Conservation (phyloP, 2,888 invertebrate genomes). For the Cyrtodaria siliqua region DNA sequence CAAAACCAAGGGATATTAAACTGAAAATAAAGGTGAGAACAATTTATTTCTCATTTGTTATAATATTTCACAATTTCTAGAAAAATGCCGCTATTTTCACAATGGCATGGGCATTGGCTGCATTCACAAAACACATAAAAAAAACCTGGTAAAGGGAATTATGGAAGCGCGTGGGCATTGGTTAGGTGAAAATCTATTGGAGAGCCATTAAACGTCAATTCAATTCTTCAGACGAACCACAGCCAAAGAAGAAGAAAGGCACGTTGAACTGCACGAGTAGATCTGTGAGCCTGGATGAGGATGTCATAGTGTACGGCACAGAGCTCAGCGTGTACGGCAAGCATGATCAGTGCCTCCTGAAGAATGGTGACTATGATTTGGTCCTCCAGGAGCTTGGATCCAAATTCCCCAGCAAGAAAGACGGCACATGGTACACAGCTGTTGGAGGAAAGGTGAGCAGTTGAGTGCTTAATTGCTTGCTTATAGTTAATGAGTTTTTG, state of each 20-base stretch:
- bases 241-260: slow-evolving; percentile 76
- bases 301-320: slow-evolving; percentile 77
- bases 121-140: too few species aligned
- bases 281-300: slow-evolving; percentile 60
- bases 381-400: slow-evolving; percentile 90
- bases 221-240: slow-evolving; percentile 83
- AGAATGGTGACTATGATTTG: slow-evolving; percentile 96
- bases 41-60: too few species aligned
- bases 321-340: slow-evolving; percentile 96
- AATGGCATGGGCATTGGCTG: too few species aligned
- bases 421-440: slow-evolving; percentile 91
- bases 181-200: too few species aligned
- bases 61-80: too few species aligned
- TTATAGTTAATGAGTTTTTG: too few species aligned
- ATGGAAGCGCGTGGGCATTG: too few species aligned
- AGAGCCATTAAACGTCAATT: too few species aligned
- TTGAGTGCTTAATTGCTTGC: not conserved
- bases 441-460: slow-evolving; percentile 87
- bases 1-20: too few species aligned
- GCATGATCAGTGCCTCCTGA: slow-evolving; percentile 93
- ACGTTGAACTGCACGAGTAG: slow-evolving; percentile 57
- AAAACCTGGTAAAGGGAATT: too few species aligned
- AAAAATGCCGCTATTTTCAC: too few species aligned
- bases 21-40: too few species aligned
- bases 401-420: slow-evolving; percentile 89